Evolutionary conservation across 1,140 invertebrate genomes (phyloP), one percentile per base, ranked within the genome.

Genomic region (Lepidurus apus): DNA sequence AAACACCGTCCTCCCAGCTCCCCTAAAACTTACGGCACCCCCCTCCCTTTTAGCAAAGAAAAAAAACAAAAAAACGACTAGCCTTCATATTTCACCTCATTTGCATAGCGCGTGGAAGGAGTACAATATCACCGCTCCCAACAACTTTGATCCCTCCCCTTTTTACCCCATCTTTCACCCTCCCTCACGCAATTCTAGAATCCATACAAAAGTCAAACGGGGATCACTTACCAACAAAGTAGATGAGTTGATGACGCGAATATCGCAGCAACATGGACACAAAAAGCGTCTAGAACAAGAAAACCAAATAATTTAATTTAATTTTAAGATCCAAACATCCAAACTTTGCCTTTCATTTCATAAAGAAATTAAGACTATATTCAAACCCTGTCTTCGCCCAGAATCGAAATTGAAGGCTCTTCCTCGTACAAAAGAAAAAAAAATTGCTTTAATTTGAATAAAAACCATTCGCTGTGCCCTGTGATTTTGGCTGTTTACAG

Each of bases 161-260:
- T 74, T 73, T 8, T 74, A 74, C 7, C 13, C 7, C 65, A 10
- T 65, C 77, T 7, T 26, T 42, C 74, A 42, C 77, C 17, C 9
- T 3, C 42, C 76, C n/a, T 45, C 13, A 9, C 2, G 42, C 21
- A 74, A 73, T 74, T 73, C 24, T 43, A 1, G 10, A 42, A 13
- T 42, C 9, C 10, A n/a, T 11, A 44, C 17, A 44, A 43, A 77
- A 42, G 11, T 75, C 42, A 73, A 45, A 73, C 11, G 79, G 42
- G 43, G 47, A 75, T 81, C 75, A 83, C 91, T 94, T 88, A 97
- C 95, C 94, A 82, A 98, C 98, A 83, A 98, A 98, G 42, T 98
- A 90, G 85, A 99, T 98, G 82, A 99, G 98, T 87, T 99, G 98
- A 86, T 99, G 97, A 88, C 99, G 97, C 3, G 97, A 98, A 86